These are phyloP conservation scores for Galeopterus variegatus DNA, from an alignment of 2,113 vertebrate species.

Conservation along the genomic window DNA sequence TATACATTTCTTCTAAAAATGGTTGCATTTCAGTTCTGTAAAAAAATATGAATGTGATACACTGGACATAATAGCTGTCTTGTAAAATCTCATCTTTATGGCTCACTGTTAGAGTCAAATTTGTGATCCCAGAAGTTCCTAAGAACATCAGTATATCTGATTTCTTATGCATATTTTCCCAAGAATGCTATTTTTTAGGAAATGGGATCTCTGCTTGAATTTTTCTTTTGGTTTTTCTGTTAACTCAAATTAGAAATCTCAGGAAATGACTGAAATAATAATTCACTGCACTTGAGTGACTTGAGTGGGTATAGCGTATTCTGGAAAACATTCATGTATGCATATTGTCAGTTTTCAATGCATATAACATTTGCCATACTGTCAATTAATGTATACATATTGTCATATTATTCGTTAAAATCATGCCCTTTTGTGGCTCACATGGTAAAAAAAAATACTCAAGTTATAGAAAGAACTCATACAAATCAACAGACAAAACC, in stretches of 20 bases:
- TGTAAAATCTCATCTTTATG: slow-evolving; percentile 78
- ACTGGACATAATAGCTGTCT: slow-evolving; percentile 77
- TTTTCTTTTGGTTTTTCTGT: background rate
- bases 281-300: background rate
- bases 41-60: slow-evolving; percentile 74
- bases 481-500: too few species aligned
- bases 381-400: background rate
- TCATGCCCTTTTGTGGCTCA: background rate
- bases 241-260: slow-evolving; percentile 63
- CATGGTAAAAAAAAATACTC: background rate
- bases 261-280: slow-evolving; percentile 56
- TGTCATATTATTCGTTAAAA: background rate
- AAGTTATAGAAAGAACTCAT: too few species aligned
- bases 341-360: background rate
- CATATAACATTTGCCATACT: background rate
- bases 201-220: slow-evolving; percentile 10
- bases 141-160: slow-evolving; percentile 55
- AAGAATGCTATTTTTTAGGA: slow-evolving; percentile 63
- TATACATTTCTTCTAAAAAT: slow-evolving; percentile 52
- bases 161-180: slow-evolving; percentile 21
- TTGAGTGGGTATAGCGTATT: background rate
- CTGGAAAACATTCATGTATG: background rate
- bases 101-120: slow-evolving; percentile 70
- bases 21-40: slow-evolving; percentile 75
- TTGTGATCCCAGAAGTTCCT: slow-evolving; percentile 51